These are phyloP conservation scores for Ostrea denselamellosa DNA, from an alignment of 1,140 invertebrate species.

Conservation along the genomic window DNA sequence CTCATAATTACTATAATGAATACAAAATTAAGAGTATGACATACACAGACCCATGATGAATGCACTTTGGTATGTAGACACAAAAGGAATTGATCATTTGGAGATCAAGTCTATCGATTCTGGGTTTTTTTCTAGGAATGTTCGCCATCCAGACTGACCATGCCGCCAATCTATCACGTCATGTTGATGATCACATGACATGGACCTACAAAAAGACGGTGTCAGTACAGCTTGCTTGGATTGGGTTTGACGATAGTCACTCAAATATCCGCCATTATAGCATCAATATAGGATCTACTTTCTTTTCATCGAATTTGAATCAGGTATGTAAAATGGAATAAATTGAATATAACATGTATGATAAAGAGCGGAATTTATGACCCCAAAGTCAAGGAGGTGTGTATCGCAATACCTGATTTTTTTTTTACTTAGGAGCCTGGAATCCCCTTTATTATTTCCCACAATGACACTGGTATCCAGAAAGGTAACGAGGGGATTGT, in stretches of 20 bases:
- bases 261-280: conserved; percentile 54
- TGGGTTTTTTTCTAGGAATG: background rate
- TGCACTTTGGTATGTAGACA: too few species aligned
- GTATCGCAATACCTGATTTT: background rate
- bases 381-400: background rate
- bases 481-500: conserved; percentile 59
- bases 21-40: too few species aligned
- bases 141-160: background rate
- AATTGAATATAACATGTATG: background rate
- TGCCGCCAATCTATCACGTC: conserved; percentile 47
- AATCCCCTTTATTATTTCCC: conserved; percentile 24
- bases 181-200: conserved; percentile 12
- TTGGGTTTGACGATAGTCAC: conserved; percentile 61
- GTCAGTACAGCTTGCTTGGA: conserved; percentile 56
- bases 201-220: conserved; percentile 53
- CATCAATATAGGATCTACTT: conserved; percentile 50
- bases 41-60: too few species aligned
- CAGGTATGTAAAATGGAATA: conserved; percentile 38
- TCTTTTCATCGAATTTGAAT: conserved; percentile 52
- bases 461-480: conserved; percentile 37
- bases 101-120: background rate
- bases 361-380: background rate
- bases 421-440: conserved; percentile 14
- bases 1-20: too few species aligned
- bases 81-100: too few species aligned